Evolutionary conservation across 2,797 vertebrate species (phyloP).

Genomic region (Molossus alvarezi): DNA sequence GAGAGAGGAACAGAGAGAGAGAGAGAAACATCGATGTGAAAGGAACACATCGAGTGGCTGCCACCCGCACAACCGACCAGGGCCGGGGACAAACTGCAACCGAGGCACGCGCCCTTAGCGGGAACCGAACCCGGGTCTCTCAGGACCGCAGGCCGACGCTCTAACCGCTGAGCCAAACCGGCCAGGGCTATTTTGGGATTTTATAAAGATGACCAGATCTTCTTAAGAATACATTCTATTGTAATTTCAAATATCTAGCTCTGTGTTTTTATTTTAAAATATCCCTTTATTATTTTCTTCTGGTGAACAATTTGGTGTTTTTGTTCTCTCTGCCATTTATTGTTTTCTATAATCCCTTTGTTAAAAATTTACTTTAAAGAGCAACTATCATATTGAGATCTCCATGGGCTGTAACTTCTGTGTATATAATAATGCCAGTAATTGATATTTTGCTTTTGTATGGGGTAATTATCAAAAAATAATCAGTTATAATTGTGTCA

Average conservation of each 20-base stretch:
- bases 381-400: background rate
- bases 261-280: conserved; percentile 51
- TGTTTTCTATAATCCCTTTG: background rate
- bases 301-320: conserved; percentile 6
- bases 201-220: conserved; percentile 7
- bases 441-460: conserved; percentile 48
- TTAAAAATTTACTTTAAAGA: conserved; percentile 17
- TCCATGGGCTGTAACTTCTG: background rate
- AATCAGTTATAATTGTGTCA: conserved; percentile 9
- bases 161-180: too few relatives aligned
- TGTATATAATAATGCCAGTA: conserved; percentile 16
- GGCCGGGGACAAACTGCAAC: too few relatives aligned
- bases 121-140: too few relatives aligned
- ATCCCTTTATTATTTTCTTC: conserved; percentile 9
- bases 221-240: background rate
- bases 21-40: too few relatives aligned
- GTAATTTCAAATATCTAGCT: background rate
- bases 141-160: too few relatives aligned
- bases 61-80: too few relatives aligned
- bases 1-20: too few relatives aligned
- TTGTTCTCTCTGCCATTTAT: conserved; percentile 48
- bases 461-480: conserved; percentile 22
- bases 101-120: too few relatives aligned
- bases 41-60: too few relatives aligned
- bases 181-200: too few relatives aligned